Conservation (phyloP, 2,888 invertebrate genomes). For the Phyllotreta cruciferae region DNA sequence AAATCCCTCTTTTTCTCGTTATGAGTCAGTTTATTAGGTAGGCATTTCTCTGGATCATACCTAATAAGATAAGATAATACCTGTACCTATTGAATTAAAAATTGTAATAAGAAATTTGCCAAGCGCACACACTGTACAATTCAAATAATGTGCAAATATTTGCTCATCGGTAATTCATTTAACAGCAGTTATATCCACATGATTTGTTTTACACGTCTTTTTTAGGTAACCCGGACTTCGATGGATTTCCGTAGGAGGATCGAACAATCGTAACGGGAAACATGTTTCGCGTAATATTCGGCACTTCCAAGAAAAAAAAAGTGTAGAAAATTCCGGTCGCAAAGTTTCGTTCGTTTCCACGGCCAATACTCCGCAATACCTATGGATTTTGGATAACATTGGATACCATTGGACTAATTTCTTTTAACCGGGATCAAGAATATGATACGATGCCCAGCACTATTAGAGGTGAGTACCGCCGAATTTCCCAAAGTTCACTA, state of each 20-base stretch:
- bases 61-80: too few relatives aligned
- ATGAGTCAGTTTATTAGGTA: too few relatives aligned
- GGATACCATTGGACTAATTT: conserved; percentile 15
- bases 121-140: too few relatives aligned
- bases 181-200: neutral
- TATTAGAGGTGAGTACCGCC: conserved; percentile 58
- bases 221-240: conserved; percentile 6
- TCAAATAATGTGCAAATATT: too few relatives aligned
- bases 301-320: conserved; percentile 57
- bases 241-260: conserved; percentile 22
- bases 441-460: conserved; percentile 61
- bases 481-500: neutral
- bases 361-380: neutral
- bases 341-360: conserved; percentile 1
- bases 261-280: conserved; percentile 35
- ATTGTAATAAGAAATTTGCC: too few relatives aligned
- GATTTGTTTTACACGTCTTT: conserved; percentile 1
- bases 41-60: too few relatives aligned
- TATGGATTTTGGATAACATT: conserved; percentile 27
- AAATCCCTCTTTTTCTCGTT: too few relatives aligned
- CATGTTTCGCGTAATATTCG: conserved; percentile 55
- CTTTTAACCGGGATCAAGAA: conserved; percentile 43
- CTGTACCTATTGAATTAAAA: too few relatives aligned
- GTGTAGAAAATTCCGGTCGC: conserved; percentile 26
- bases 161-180: too few relatives aligned